Evolutionary conservation across 2,113 vertebrate species (phyloP), one percentile per base, ranked within the genome.

Genomic region (Mugil cephalus): DNA sequence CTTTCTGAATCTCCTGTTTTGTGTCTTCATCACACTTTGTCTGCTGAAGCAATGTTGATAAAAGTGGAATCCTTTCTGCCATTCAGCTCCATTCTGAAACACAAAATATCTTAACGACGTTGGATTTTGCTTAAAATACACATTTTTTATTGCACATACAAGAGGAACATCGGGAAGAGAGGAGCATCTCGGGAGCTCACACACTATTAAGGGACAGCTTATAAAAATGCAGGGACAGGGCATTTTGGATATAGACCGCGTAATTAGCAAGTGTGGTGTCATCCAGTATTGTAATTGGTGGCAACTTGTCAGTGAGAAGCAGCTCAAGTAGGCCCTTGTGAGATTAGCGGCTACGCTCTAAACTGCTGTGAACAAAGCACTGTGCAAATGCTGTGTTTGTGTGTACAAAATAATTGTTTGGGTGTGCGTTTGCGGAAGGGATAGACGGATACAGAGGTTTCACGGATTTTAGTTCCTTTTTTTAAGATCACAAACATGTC

Each of bases 111-210:
- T 36, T 39, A 48, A 72, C 62, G 55, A 61, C 42, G 45, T 35
- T 1, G 30, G 1, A 10, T 12, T 62, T 81, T 75, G 64, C 82
- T 89, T 82, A 88, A 94, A 94, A 94, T 92, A 91, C 86, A 89
- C 79, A 87, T 34, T 86, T n/a, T 94, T 94, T 93, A 94, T 91
- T 94, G 74, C 74, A 90, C 77, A 87, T 80, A 77, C 59, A 63
- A 82, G 76, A 83, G 84, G 79, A 85, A 60, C 74, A 82, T 72
- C 60, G 53, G 74, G 63, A 64, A 56, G 56, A 71, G 55, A 40
- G 67, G 64, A 61, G 70, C 62, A 81, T 72, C 6, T 50, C 69
- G 66, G 79, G 50, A 75, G 80, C 72, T 81, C 39, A 77, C 70
- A 71, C 36, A 77, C 45, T 71, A 61, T 72, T 69, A 58, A 39